Evolutionary conservation across 2,113 vertebrate genomes (phyloP), one percentile per base, ranked within the genome.

Genomic region (Brevimyrus niger): DNA sequence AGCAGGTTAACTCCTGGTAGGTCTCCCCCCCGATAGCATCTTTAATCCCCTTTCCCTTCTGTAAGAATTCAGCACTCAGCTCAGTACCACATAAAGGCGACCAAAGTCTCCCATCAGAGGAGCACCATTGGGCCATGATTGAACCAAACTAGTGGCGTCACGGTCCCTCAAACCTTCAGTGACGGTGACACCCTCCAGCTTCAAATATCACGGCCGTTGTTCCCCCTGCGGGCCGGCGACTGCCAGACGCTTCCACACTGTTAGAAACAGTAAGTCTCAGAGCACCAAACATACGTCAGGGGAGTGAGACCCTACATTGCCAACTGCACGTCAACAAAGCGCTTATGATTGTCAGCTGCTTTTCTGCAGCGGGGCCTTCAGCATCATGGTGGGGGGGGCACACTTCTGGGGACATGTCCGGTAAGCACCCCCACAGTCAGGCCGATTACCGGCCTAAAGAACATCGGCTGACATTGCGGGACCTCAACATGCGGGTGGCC

Each of bases 391-490:
- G 69, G 10, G 19, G 4, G 53, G 53, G 4, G 1, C 1, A 0
- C 31, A 0, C 31, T 38, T 6, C 69, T 76, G 69, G 69, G 3
- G 69, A 17, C 31, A 4, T 0, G 69, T 73, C 69, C 11, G 19
- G 69, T 73, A 73, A 38, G 93, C 91, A 92, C 90, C 88, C 89
- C 92, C 90, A 91, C 89, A 91, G 91, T 89, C 82, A 86, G 21
- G 90, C 87, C 90, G 90, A 93, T 92, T 92, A 90, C 85, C 82
- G 93, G 89, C 90, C 90, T 94, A 88, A 89, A 50, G 89, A 91
- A 91, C 91, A 83, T 92, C 90, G 88, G 2, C 90, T 90, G 90
- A 82, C 92, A 85, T 92, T 90, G 90, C 88, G 90, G 91, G 92
- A 93, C 90, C 58, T 92, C 89, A 88, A 83, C 53, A 85, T 23